Evolutionary conservation across 2,888 invertebrate genomes (phyloP), one percentile per base, ranked within the genome.

Genomic region (Drosophila nr. perissopoda): DNA sequence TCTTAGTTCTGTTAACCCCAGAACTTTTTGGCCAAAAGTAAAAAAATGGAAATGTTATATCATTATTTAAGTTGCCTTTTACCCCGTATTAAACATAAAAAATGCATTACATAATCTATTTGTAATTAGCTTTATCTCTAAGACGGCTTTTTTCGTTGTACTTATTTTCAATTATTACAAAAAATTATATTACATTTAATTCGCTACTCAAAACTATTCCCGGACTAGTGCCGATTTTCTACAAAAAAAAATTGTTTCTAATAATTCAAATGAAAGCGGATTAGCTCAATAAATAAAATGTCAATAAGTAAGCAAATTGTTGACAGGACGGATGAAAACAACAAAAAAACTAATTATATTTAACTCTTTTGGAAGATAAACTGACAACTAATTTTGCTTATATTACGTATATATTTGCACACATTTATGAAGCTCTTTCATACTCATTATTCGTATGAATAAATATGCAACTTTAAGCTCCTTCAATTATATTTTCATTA

Each of bases 41-140:
- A 6, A 18, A 48, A 21, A 36, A 18, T 29, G 5, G 27, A 38
- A 18, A 21, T 21, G 4, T 1, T 13, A n/a, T 21, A 3, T 33
- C 1, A 25, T 34, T 33, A 25, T 45, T 52, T 29, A 33, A 51
- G 29, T 4, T 34, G 3, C 34, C 25, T 33, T 42, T 53, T 64
- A 59, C 18, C 4, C 27, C 5, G 2, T 1, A 4, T 21, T 18
- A 11, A 25, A 5, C 1, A 34, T 16, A 57, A 52, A 54, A 60
- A 60, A 54, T 40, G 34, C 29, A 59, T 16, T 48, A 33, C 11
- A 40, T 31, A 59, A 53, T 18, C 10, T 34, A 36, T 27, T 21
- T 49, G 52, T 25, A 69, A 69, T 67, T 73, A 67, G 51, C 49
- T 27, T 68, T 45, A 60, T 38, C 13, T 48, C 13, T 33, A 31